Base-by-base conservation (phyloP, 2,888 invertebrate species). In the Platycnemis pennipes region DNA sequence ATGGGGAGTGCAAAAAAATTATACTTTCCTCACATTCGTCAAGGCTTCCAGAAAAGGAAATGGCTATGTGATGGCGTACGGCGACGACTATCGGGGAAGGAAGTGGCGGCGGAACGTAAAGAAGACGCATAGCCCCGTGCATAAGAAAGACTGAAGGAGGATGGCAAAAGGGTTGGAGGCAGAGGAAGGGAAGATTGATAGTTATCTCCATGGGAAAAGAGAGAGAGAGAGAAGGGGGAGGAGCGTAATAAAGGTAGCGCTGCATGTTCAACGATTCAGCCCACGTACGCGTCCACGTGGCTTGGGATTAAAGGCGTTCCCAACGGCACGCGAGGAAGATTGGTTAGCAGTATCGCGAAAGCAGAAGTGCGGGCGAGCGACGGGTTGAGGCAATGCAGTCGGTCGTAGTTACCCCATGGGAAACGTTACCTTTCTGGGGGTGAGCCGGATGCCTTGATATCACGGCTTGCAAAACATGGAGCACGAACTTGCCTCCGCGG, bases 291-390 rank as follows among this genome's bases (percentile, higher is more conserved):
- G 77, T 77, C 77, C 77, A 77, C 77, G 77, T 77, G 77, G 77
- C 77, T 77, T 22, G 11, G 37, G 31, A 37, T 77, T 77, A 37
- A 77, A 77, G 77, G 37, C 31, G 77, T 22, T 77, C 63, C 77
- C 37, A 37, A 37, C 13, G 77, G 77, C 77, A 77, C 77, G 77
- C 77, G 31, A 77, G 37, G 31, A 77, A 77, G 77, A 77, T 77
- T 77, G 77, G 77, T 37, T 77, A 37, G 77, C 77, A 37, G 77
- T 77, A 37, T 77, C 77, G 77, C 77, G 77, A 37, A 77, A 77
- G 77, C 37, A 77, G 31, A 77, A 77, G 77, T 77, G 37, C 77
- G 37, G 77, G 37, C 77, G 31, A 37, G 77, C 37, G 77, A 37
- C 4, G 37, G 77, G 31, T 1, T 77, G 37, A n/a, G 37, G 77